Base-by-base conservation (phyloP, 2,113 vertebrate species). In the Ictalurus punctatus region DNA sequence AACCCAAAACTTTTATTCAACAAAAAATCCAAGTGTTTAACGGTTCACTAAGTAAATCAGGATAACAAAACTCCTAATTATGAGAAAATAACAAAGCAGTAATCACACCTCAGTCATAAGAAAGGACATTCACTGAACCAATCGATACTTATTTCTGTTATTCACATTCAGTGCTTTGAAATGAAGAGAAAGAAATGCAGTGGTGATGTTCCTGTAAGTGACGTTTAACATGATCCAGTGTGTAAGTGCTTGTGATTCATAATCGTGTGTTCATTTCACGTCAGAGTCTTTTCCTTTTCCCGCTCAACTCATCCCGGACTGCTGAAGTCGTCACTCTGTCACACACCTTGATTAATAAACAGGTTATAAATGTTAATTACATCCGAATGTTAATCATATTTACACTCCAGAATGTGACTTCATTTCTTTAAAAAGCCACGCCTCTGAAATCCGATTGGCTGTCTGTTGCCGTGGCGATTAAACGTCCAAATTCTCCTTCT, bases 121-220 rank as follows among this genome's bases (percentile, higher is more conserved):
- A 87, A 81, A 30, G 2, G 58, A 86, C 78, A 84, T n/a, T 40
- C 58, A 82, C 59, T 81, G 79, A 69, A 90, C 37, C 86, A 89
- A 58, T 87, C 27, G 3, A 37, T 37, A 6, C 85, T 89, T 89
- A 85, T 84, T 79, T 86, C 21, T 7, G 27, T 56, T 56, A 81
- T 21, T 79, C 87, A 87, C 86, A 90, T 78, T 82, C 89, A 89
- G 63, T 88, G 88, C 83, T 89, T 74, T 65, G 78, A 76, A 48
- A 79, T 10, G 80, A 34, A 48, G 37, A 80, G 80, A 84, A 30
- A 44, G 59, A 87, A 76, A 85, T 8, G 19, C 30, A 56, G 79
- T n/a, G 44, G 10, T 54, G 76, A 17, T 21, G 27, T 80, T 52
- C 30, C 25, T 81, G 52, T 58, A 30, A 21, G 79, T 21, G n/a